Base-by-base conservation (phyloP, 1,140 invertebrate species). In the Thalassaphorura encarpata region DNA sequence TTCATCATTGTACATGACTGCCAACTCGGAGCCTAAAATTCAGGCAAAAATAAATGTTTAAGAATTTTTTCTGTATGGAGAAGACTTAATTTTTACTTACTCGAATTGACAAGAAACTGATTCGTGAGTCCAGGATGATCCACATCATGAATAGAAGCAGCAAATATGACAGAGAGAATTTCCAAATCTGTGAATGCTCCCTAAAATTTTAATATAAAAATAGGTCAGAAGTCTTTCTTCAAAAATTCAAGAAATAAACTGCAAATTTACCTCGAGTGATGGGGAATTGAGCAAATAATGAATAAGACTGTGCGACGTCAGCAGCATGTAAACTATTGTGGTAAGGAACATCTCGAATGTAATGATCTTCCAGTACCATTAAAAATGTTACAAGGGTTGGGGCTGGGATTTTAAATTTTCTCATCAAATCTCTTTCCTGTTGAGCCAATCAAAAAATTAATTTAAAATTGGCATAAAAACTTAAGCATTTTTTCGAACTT, bases 1-100 rank as follows among this genome's bases (percentile, higher is more conserved):
- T 73, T 97, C 93, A 74, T 98, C 95, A 74, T 98, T 98, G 77
- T 98, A 98, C 92, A 97, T 95, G 67, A 97, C 78, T 47, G 94
- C 94, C 70, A 96, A 77, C 75, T 96, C 91, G 54, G 91, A 95
- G 77, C 87, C 85, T 83, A n/a, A n/a, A n/a, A n/a, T n/a, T n/a
- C n/a, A n/a, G n/a, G n/a, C n/a, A n/a, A n/a, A n/a, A n/a, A n/a
- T n/a, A n/a, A n/a, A 33, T 8, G 16, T 33, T 8, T 16, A 8
- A 33, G 15, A 33, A 15, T 57, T 45, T n/a, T 42, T 16, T 8
- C n/a, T n/a, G n/a, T n/a, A n/a, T n/a, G n/a, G n/a, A 11, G 19
- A 42, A 5, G 5, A 11, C n/a, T n/a, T n/a, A n/a, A n/a, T n/a
- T n/a, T 42, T 6, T 42, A 5, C 77, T 78, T 69, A 84, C 85